Conservation (phyloP, 1,140 invertebrate genomes). For the Ips nitidus region DNA sequence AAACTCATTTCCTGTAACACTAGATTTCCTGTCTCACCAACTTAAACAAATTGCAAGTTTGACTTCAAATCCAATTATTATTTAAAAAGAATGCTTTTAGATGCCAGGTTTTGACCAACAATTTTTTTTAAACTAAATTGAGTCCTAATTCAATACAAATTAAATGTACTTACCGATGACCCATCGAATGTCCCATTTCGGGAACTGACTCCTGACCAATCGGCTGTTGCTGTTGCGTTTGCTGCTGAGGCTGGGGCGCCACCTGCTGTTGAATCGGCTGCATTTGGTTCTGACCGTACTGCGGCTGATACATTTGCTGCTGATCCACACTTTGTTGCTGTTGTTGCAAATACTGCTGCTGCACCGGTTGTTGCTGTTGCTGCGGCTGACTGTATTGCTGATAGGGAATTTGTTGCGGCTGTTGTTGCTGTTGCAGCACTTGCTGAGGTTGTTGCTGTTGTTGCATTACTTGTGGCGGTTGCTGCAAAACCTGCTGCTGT, state of each 20-base stretch:
- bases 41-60: no score
- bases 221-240: slow-evolving; percentile 45
- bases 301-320: slow-evolving; percentile 31
- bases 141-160: no score
- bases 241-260: slow-evolving; percentile 17
- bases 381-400: slow-evolving; percentile 31
- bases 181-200: slow-evolving; percentile 26
- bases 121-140: no score
- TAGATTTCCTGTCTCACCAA: no score
- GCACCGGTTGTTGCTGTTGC: slow-evolving; percentile 45
- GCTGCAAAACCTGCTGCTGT: slow-evolving; percentile 8
- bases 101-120: no score
- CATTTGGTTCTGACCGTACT: slow-evolving; percentile 43
- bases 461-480: slow-evolving; percentile 26
- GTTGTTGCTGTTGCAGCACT: slow-evolving; percentile 21
- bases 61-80: no score
- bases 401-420: slow-evolving; percentile 17
- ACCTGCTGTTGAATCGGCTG: slow-evolving; percentile 24
- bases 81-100: no score
- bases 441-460: slow-evolving; percentile 30
- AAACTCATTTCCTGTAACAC: no score
- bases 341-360: slow-evolving; percentile 51
- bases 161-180: slow-evolving; percentile 21
- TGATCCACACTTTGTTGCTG: slow-evolving; percentile 50
- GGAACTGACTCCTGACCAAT: slow-evolving; percentile 11